Percentiles rank a stretch among this genome's conserved stretches.
phyloP scores from a whole-genome alignment of 2,113 vertebrate species.

The Antennarius striatus region DNA sequence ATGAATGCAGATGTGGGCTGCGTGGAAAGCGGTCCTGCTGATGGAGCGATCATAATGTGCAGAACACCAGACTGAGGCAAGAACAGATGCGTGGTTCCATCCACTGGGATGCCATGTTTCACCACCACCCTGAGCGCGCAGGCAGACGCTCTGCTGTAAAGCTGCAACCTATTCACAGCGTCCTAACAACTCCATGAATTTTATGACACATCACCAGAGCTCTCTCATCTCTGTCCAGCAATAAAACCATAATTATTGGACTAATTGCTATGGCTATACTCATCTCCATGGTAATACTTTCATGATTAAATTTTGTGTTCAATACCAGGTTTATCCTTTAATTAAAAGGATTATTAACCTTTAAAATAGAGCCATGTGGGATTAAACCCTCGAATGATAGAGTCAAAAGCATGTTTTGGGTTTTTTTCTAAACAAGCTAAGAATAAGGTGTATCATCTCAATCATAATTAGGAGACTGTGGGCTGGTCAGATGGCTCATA shows the following conservation, averaged over 20 bases:
- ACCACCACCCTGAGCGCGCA: constrained; percentile 86
- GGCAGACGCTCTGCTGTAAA: constrained; percentile 86
- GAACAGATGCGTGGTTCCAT: constrained; percentile 95
- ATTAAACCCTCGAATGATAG: constrained; percentile 84
- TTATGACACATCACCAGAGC: constrained; percentile 93
- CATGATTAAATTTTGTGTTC: constrained; percentile 93
- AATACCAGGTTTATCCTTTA: constrained; percentile 94
- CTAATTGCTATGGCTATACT: constrained; percentile 96
- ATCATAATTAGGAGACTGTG: constrained; percentile 62
- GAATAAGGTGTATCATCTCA: constrained; percentile 52
- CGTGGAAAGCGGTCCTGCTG: constrained; percentile 82
- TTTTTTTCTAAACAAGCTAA: constrained; percentile 40
- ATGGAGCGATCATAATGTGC: constrained; percentile 98
- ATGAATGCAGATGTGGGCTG: constrained; percentile 95
- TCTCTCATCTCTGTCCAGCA: constrained; percentile 95
- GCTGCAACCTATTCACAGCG: constrained; percentile 84
- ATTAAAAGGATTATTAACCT: constrained; percentile 99
- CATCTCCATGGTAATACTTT: constrained; percentile 96
- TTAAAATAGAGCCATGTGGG: constrained; percentile 85
- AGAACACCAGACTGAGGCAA: constrained; percentile 88
- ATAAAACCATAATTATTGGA: constrained; percentile 99
- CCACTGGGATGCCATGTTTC: constrained; percentile 90
- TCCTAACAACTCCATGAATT: constrained; percentile 89
- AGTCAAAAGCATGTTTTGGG: constrained; percentile 64
- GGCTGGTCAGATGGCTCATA: constrained; percentile 40